Percentiles rank a stretch among this genome's conserved stretches.
Conservation (phyloP, 2,888 invertebrate genomes). For the Smittia sp. region DNA sequence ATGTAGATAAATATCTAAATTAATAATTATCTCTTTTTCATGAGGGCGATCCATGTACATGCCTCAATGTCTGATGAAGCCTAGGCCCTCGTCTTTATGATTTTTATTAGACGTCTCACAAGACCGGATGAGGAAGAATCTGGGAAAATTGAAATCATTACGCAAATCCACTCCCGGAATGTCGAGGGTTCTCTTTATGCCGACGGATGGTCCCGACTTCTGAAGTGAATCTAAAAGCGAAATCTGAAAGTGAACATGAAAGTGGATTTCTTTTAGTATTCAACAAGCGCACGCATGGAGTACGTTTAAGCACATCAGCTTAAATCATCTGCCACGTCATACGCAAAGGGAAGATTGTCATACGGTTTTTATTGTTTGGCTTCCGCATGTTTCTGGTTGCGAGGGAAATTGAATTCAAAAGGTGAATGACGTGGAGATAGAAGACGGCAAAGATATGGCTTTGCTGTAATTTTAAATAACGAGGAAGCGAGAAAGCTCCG, state of each 20-base stretch:
- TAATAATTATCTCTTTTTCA: conserved; percentile 35
- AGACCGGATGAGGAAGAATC: background rate
- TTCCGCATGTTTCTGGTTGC: too few relatives aligned
- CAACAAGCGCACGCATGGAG: conserved; percentile 25
- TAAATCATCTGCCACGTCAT: background rate
- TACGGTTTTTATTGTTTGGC: too few relatives aligned
- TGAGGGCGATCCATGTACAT: background rate
- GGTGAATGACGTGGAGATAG: too few relatives aligned
- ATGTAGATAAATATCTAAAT: conserved; percentile 37
- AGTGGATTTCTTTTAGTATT: conserved; percentile 24
- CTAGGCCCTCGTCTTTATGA: background rate
- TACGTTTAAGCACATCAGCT: background rate
- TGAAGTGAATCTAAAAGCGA: background rate
- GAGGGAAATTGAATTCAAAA: too few relatives aligned
- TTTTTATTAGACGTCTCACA: background rate
- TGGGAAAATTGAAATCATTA: background rate
- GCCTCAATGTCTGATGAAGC: background rate
- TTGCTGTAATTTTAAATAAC: too few relatives aligned
- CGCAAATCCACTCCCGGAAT: background rate
- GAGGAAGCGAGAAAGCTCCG: too few relatives aligned
- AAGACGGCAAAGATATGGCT: too few relatives aligned
- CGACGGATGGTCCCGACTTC: too few relatives aligned
- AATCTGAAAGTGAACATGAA: background rate
- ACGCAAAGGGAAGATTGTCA: background rate
- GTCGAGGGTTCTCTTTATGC: background rate